phyloP scores from a whole-genome alignment of 2,113 vertebrate species.

The Pseudonaja textilis region DNA sequence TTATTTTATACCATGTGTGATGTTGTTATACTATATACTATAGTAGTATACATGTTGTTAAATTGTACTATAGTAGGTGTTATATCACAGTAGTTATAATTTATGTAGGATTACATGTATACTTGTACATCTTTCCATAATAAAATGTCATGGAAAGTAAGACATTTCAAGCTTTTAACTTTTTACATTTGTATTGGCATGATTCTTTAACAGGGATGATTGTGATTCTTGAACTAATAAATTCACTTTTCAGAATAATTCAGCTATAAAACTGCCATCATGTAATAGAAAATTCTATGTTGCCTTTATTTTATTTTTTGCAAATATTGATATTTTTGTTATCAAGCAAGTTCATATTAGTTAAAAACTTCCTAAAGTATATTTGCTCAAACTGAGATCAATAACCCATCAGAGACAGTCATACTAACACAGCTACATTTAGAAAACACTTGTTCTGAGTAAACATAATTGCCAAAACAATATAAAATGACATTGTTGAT shows the following conservation, averaged over 20 bases:
- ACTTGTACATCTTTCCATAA: constrained; percentile 65
- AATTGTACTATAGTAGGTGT: constrained; percentile 73
- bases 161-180: constrained; percentile 64
- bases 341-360: constrained; percentile 42
- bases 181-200: constrained; percentile 65
- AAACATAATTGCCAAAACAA: not conserved
- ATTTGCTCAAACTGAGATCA: constrained; percentile 31
- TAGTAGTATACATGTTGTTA: constrained; percentile 74
- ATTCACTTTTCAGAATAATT: constrained; percentile 72
- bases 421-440: not conserved
- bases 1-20: constrained; percentile 76
- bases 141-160: constrained; percentile 55
- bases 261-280: constrained; percentile 68
- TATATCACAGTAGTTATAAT: constrained; percentile 42
- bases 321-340: constrained; percentile 38
- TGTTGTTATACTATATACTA: constrained; percentile 74
- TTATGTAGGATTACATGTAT: constrained; percentile 63
- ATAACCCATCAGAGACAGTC: not conserved
- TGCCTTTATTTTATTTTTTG: not conserved
- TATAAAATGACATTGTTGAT: not conserved
- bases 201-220: constrained; percentile 68
- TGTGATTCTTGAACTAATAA: constrained; percentile 65
- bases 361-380: constrained; percentile 35
- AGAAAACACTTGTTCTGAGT: not conserved
- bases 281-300: constrained; percentile 56